Evolutionary conservation across 1,140 invertebrate species (phyloP), one percentile per base, ranked within the genome.

Genomic region (Patella vulgata): DNA sequence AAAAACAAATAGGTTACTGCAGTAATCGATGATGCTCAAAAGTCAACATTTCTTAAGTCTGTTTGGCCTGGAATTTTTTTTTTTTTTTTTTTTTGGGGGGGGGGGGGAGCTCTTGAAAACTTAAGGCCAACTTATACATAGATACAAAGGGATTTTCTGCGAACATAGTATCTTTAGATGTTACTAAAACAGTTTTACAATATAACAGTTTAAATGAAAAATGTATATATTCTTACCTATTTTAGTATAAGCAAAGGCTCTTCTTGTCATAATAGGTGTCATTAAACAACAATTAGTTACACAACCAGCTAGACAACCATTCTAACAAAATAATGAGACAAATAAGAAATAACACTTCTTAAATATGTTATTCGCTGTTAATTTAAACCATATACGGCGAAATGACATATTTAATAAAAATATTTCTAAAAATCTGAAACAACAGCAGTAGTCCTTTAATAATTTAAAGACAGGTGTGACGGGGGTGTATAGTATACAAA

Each of bases 281-380:
- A 78, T 77, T 21, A 78, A 53, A 53, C 78, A 80, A 1, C 73
- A 75, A 56, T 78, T 78, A n/a, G 66, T 71, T 30, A 75, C 59
- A 70, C 78, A 80, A 27, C 76, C 76, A n/a, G 78, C 78, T 12
- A 74, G 54, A 60, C 78, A 80, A 23, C 76, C 76, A 50, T 77
- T 77, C 76, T 80, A 50, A 55, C 71, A 31, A 54, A 19, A 51
- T 51, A 28, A 36, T 30, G 57, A 47, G n/a, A 19, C n/a, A 25
- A 19, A 39, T 17, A 39, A 51, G 14, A 30, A 11, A 5, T 36
- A 14, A 5, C 33, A 36, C 6, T 36, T 36, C 33, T 8, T 36
- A 36, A 36, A n/a, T n/a, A n/a, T n/a, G n/a, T 48, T 11, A 19
- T 47, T 36, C 17, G 12, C 30, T 17, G 30, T 33, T 21, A 19